A percentile compares a stretch with the other conserved stretches of the same genome.
Conservation (phyloP, 2,888 invertebrate genomes). For the Cheilosia pagana region DNA sequence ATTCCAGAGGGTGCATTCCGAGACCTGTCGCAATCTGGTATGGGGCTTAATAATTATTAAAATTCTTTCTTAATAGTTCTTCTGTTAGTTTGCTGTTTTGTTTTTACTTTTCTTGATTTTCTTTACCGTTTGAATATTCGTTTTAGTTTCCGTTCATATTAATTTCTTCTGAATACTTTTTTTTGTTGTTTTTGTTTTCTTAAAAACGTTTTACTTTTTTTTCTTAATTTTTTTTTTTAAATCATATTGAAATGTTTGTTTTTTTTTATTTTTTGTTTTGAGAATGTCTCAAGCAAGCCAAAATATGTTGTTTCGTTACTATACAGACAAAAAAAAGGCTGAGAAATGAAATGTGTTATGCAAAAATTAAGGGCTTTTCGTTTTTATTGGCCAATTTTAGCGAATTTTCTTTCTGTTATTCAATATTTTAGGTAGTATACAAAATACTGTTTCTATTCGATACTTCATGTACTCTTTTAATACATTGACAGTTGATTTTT, state of each 20-base stretch:
- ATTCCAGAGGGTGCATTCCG: constrained; percentile 83
- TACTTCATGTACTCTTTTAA: neutral
- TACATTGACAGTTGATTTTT: constrained; percentile 41
- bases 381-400: constrained; percentile 48
- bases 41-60: constrained; percentile 78
- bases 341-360: constrained; percentile 59
- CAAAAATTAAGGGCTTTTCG: constrained; percentile 63
- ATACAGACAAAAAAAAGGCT: constrained; percentile 63
- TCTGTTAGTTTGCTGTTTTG: constrained; percentile 79
- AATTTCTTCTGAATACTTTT: constrained; percentile 25
- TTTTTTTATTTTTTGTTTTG: constrained; percentile 76
- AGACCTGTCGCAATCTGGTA: constrained; percentile 84
- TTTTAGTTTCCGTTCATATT: constrained; percentile 23
- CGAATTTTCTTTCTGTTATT: constrained; percentile 37
- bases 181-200: constrained; percentile 42
- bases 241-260: constrained; percentile 49
- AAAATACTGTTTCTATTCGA: constrained; percentile 19
- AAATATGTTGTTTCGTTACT: constrained; percentile 73
- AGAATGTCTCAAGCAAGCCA: constrained; percentile 77
- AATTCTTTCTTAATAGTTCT: constrained; percentile 69
- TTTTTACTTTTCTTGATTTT: constrained; percentile 42
- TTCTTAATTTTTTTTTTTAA: constrained; percentile 21
- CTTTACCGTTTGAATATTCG: constrained; percentile 28
- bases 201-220: constrained; percentile 37
- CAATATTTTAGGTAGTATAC: constrained; percentile 45